Percentiles rank a stretch among this genome's conserved stretches.
Evolutionary conservation across 2,113 vertebrate genomes (phyloP).

Genomic region (Narcine bancroftii): DNA sequence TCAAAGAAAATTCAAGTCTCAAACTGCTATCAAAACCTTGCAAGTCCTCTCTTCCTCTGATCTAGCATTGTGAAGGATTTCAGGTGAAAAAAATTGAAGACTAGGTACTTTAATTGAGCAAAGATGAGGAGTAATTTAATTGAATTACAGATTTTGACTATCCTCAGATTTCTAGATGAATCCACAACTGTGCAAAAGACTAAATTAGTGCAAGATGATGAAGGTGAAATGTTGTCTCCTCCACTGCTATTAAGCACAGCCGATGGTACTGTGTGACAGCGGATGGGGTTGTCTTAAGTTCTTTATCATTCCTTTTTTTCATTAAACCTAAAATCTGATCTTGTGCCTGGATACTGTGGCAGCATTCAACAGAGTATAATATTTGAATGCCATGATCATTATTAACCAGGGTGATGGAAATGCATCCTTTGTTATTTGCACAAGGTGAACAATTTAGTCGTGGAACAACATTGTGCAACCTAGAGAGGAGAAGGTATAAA

Average conservation of each 20-base stretch:
- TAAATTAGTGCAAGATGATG: background rate
- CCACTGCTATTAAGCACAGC: background rate
- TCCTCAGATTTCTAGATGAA: background rate
- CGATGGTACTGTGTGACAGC: background rate
- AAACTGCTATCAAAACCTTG: too few relatives aligned
- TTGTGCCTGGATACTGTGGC: background rate
- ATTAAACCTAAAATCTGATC: background rate
- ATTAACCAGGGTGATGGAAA: background rate
- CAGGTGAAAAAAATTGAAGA: background rate
- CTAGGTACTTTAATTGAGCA: background rate
- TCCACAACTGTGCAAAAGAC: background rate
- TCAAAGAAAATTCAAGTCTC: too few relatives aligned
- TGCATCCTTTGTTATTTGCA: too few relatives aligned
- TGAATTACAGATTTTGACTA: background rate
- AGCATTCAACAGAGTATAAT: background rate
- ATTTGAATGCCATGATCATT: background rate
- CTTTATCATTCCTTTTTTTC: background rate
- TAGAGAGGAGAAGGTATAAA: background rate
- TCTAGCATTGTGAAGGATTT: background rate
- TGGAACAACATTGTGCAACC: background rate
- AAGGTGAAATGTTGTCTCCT: conserved; percentile 10
- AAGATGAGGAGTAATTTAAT: conserved; percentile 16
- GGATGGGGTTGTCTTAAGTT: conserved; percentile 11
- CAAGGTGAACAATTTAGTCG: too few relatives aligned
- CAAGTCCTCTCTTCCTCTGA: too few relatives aligned